Conservation (phyloP, 2,797 vertebrate species). For the Pseudochaenichthys georgianus region DNA sequence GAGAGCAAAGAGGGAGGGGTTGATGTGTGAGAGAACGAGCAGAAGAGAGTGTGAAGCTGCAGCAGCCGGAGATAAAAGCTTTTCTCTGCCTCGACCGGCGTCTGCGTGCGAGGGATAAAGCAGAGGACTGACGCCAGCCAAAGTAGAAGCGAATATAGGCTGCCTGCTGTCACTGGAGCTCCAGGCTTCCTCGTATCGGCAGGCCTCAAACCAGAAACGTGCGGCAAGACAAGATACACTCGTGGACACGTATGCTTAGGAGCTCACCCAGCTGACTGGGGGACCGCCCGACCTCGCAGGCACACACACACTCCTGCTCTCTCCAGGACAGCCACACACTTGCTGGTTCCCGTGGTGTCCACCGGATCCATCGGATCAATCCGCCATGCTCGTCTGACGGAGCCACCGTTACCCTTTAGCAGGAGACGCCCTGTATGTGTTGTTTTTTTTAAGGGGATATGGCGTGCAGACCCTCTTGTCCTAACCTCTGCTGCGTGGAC, state of each 20-base stretch:
- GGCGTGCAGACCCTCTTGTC: conserved; percentile 32
- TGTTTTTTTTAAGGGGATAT: conserved; percentile 38
- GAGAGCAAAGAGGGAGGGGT: conserved; percentile 74
- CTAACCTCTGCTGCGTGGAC: conserved; percentile 35
- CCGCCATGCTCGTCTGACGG: conserved; percentile 65
- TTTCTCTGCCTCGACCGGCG: conserved; percentile 68
- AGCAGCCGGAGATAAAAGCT: conserved; percentile 84
- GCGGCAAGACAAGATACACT: conserved; percentile 49
- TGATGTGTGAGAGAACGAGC: conserved; percentile 70
- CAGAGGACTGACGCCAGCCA: conserved; percentile 58
- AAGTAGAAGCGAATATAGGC: conserved; percentile 65
- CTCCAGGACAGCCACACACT: conserved; percentile 42
- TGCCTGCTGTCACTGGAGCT: conserved; percentile 67
- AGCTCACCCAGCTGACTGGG: conserved; percentile 66
- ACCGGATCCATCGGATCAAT: conserved; percentile 77
- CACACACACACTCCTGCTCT: conserved; percentile 45
- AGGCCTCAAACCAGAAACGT: conserved; percentile 63
- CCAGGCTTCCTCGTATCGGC: conserved; percentile 69
- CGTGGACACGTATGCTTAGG: conserved; percentile 51
- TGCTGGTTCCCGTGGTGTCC: conserved; percentile 44
- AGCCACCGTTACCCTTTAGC: conserved; percentile 55
- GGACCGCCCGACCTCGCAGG: conserved; percentile 64
- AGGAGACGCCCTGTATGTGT: conserved; percentile 58
- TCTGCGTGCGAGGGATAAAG: conserved; percentile 71
- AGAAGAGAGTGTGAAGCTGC: conserved; percentile 84